Percentiles rank a stretch among this genome's conserved stretches.
These are phyloP conservation scores for Palythoa caribaeorum DNA, from an alignment of 92 coral and sea anemone species.

Conservation along the genomic window DNA sequence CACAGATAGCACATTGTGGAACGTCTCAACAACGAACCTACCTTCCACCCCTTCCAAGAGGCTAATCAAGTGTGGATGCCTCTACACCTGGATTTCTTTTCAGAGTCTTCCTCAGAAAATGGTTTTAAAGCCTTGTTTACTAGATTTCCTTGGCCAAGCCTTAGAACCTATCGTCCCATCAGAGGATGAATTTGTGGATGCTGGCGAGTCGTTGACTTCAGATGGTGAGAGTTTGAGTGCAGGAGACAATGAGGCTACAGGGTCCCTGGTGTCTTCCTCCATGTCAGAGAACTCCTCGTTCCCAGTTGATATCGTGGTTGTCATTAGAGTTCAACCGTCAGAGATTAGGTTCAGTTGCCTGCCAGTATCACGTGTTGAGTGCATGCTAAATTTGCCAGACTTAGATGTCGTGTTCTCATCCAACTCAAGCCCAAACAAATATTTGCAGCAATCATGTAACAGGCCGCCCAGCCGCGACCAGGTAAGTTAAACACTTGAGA, in stretches of 20 bases:
- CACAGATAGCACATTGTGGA: constrained; percentile 29
- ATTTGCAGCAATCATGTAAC: constrained; percentile 50
- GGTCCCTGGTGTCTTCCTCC: constrained; percentile 93
- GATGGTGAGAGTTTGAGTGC: constrained; percentile 83
- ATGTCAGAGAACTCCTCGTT: constrained; percentile 96
- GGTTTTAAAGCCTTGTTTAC: constrained; percentile 90
- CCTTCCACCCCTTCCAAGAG: constrained; percentile 55
- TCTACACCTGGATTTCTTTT: constrained; percentile 89
- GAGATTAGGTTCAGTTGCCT: constrained; percentile 95
- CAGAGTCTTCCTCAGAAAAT: constrained; percentile 97
- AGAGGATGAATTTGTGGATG: constrained; percentile 68
- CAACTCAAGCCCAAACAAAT: constrained; percentile 93
- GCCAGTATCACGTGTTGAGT: constrained; percentile 96
- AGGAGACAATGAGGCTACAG: constrained; percentile 69
- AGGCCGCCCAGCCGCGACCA: constrained; percentile 54
- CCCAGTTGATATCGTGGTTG: constrained; percentile 97
- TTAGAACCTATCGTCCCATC: constrained; percentile 93
- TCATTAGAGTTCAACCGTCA: constrained; percentile 94
- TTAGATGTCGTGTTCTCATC: constrained; percentile 95
- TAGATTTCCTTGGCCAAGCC: constrained; percentile 95
- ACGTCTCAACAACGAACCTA: constrained; percentile 18
- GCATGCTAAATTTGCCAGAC: constrained; percentile 97
- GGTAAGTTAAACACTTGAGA: neutral
- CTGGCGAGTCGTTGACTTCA: constrained; percentile 68
- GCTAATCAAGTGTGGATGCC: constrained; percentile 85